Evolutionary conservation across 2,113 vertebrate genomes (phyloP).

Genomic region (Genyomyrus donnyi): DNA sequence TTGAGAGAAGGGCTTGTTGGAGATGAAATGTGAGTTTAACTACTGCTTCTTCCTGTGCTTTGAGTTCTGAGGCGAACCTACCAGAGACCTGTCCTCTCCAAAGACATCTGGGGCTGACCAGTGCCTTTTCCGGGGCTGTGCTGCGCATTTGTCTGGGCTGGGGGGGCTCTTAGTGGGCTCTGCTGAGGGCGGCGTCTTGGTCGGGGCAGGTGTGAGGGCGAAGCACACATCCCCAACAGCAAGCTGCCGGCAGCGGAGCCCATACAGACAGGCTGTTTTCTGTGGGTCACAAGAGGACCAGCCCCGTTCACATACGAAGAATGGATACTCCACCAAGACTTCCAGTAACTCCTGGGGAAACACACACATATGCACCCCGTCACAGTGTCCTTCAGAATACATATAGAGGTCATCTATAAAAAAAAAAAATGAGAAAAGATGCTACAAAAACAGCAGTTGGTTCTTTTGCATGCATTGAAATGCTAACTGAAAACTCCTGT

Average conservation of each 20-base stretch:
- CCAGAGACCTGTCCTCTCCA: conserved; percentile 44
- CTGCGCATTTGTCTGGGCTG: conserved; percentile 31
- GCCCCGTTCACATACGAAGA: conserved; percentile 63
- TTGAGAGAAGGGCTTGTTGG: not conserved
- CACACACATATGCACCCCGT: conserved; percentile 25
- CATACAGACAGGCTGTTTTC: conserved; percentile 59
- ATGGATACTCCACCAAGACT: conserved; percentile 69
- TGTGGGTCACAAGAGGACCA: conserved; percentile 70
- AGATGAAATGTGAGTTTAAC: not conserved
- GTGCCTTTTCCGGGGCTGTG: conserved; percentile 55
- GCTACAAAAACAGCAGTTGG: not conserved
- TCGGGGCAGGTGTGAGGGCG: conserved; percentile 55
- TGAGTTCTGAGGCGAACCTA: conserved; percentile 65
- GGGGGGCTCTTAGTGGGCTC: not conserved
- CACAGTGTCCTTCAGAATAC: not conserved
- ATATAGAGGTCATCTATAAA: not conserved
- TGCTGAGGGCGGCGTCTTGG: not conserved
- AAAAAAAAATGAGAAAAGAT: not conserved
- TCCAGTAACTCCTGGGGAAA: conserved; percentile 63
- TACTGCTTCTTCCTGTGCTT: conserved; percentile 65
- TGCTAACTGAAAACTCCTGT: not conserved
- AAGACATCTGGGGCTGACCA: conserved; percentile 63
- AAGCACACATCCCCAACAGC: conserved; percentile 62
- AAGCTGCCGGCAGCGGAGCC: conserved; percentile 63
- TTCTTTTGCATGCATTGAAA: not conserved